These are phyloP conservation scores for Nicator chloris DNA, from an alignment of 2,113 vertebrate species.

Conservation along the genomic window DNA sequence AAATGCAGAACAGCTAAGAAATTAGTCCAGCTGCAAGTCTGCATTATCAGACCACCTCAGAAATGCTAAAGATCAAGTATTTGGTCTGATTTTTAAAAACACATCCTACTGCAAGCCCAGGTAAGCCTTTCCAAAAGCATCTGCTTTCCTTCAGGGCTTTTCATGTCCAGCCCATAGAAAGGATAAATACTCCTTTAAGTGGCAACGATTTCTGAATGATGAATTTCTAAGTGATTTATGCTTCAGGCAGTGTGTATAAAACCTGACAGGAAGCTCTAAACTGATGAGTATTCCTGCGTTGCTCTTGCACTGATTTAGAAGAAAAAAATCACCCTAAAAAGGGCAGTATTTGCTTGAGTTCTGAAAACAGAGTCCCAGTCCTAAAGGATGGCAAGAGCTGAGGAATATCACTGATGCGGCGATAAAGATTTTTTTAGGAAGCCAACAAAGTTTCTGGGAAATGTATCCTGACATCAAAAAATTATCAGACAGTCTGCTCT, in stretches of 20 bases:
- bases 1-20: background rate
- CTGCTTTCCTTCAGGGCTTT: background rate
- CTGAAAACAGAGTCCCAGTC: background rate
- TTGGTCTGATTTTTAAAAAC: background rate
- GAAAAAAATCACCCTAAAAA: background rate
- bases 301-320: background rate
- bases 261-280: background rate
- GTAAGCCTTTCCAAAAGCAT: background rate
- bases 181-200: background rate
- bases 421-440: background rate
- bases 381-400: background rate
- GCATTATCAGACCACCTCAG: background rate
- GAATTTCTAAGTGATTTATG: background rate
- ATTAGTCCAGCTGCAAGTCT: background rate
- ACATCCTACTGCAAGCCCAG: background rate
- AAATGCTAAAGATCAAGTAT: background rate
- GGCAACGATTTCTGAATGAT: conserved; percentile 1
- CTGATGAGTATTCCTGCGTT: background rate
- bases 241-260: background rate
- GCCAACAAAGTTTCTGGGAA: background rate
- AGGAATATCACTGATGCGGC: background rate
- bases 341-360: background rate
- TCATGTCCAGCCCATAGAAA: background rate
- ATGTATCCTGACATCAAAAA: background rate
- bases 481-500: background rate